Base-by-base conservation (phyloP, 2,797 vertebrate species). In the Stomatorhinus walkeri region DNA sequence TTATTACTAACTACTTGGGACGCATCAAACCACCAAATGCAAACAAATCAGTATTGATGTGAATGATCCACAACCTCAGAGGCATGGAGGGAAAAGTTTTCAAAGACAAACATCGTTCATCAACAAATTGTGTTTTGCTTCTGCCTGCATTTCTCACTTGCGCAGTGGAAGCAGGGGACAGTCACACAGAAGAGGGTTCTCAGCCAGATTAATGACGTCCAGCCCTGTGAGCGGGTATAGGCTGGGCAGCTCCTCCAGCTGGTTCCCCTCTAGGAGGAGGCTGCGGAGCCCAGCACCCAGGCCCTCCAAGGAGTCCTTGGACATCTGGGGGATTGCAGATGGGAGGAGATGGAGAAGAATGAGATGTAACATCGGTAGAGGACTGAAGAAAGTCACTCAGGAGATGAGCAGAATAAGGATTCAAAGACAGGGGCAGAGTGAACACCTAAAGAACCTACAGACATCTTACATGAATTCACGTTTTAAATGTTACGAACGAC, bases 171-270 rank as follows among this genome's bases (percentile, higher is more conserved):
- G 95, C 89, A 99, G 96, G 84, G 94, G 96, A 91, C 98, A 99
- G 94, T 98, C 94, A 0, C 98, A 99, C 91, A 93, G 94, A 92
- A 99, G 96, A 85, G 97, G 97, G 89, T 99, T 97, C 6, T 96
- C 95, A 0, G 95, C 95, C 92, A 99, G 95, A 93, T 98, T 98
- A 88, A 99, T 96, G 90, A 97, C 97, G 91, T 98, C 97, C 90
- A 99, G 92, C 87, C 95, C 94, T 0, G 94, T 95, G 91, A 99
- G 94, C 9, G 93, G 91, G 4, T 91, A 92, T 90, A 98, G 92
- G 90, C 95, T 89, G 0, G 97, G 98, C 87, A 98, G 89, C 61
- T 94, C 93, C 90, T 93, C 95, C 90, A 99, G 95, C 88, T 94
- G 95, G 93, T 99, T 99, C 24, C 94, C 95, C 91, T 99, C 97